phyloP scores from a whole-genome alignment of 2,797 vertebrate genomes.

The Chaetophractus vellerosus region DNA sequence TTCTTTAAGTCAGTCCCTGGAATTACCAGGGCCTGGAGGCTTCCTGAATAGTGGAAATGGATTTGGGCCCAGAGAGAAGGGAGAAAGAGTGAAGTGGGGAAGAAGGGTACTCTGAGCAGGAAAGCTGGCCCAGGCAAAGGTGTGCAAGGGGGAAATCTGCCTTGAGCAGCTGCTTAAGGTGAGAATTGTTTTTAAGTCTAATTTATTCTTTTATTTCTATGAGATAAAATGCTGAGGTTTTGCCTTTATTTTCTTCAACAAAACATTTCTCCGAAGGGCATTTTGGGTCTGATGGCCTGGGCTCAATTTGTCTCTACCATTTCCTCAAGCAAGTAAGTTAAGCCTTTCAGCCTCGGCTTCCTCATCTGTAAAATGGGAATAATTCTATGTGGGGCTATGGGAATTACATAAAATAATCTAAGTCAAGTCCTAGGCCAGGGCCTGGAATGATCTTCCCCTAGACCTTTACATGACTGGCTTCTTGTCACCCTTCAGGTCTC shows the following conservation, averaged over 20 bases:
- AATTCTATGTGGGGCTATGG: not conserved
- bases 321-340: not conserved
- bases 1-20: not conserved
- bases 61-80: not conserved
- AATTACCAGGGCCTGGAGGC: too few relatives aligned
- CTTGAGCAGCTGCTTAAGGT: not conserved
- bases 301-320: not conserved
- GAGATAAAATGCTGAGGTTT: not conserved
- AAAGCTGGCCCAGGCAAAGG: not conserved
- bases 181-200: not conserved
- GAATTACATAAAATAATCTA: not conserved
- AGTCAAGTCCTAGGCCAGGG: not conserved
- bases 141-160: not conserved
- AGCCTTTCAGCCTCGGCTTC: not conserved
- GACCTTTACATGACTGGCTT: not conserved
- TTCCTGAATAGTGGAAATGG: not conserved
- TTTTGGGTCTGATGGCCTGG: not conserved
- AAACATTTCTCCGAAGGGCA: not conserved
- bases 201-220: not conserved
- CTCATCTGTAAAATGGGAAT: not conserved
- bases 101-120: not conserved
- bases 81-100: not conserved
- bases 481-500: not conserved
- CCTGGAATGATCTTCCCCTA: not conserved
- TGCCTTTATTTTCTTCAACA: constrained; percentile 27